Conservation (phyloP, 2,797 vertebrate species). For the Hoplostethus mediterraneus region DNA sequence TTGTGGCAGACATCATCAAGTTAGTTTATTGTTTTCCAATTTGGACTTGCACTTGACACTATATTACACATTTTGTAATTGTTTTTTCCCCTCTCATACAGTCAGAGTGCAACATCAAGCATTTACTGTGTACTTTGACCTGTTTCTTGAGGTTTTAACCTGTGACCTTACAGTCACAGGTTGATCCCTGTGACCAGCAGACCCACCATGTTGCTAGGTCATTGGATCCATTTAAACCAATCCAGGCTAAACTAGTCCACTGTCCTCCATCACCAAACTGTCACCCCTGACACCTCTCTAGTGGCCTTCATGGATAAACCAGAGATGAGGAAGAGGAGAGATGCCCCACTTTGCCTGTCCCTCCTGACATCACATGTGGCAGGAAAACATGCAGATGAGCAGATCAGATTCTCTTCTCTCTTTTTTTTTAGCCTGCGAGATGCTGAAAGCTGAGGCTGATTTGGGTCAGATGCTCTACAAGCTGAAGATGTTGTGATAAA, state of each 20-base stretch:
- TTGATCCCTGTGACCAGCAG: conserved; percentile 26
- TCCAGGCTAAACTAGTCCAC: conserved; percentile 9
- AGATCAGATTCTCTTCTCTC: conserved; percentile 4
- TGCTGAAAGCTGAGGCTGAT: conserved; percentile 27
- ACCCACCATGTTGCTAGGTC: conserved; percentile 26
- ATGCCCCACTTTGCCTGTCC: conserved; percentile 13
- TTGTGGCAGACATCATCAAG: no score
- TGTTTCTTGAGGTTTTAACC: conserved; percentile 6
- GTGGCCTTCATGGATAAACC: conserved; percentile 18
- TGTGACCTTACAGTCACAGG: conserved; percentile 23
- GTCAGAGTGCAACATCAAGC: background rate
- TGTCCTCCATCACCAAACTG: background rate
- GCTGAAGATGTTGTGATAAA: conserved; percentile 13
- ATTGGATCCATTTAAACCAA: conserved; percentile 54
- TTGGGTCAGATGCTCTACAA: conserved; percentile 23
- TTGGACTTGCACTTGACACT: background rate
- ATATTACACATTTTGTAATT: background rate
- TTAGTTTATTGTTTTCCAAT: background rate
- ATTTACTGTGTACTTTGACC: background rate
- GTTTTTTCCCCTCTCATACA: background rate
- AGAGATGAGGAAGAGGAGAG: conserved; percentile 9
- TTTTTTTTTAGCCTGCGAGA: conserved; percentile 4
- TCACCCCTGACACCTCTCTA: conserved; percentile 10
- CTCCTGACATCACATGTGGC: conserved; percentile 4
- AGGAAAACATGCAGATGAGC: conserved; percentile 11